These are phyloP conservation scores for Oncorhynchus gorbuscha DNA, from an alignment of 2,113 vertebrate genomes.

Conservation along the genomic window DNA sequence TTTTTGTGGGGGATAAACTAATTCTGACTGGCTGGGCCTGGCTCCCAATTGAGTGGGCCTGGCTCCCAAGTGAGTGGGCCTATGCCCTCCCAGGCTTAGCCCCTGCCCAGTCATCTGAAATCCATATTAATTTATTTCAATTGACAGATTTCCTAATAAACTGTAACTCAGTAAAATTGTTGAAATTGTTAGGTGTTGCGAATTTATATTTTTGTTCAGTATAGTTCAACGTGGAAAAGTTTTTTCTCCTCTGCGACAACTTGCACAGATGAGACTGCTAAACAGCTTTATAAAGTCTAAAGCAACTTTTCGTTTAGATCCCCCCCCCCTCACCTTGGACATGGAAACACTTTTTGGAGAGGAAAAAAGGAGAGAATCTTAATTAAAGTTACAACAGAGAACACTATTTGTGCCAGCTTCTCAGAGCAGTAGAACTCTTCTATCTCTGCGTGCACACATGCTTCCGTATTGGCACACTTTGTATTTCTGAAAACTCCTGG, in stretches of 20 bases:
- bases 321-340: constrained; percentile 66
- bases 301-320: constrained; percentile 72
- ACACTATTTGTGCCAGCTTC: constrained; percentile 69
- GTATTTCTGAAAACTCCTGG: constrained; percentile 75
- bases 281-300: constrained; percentile 64
- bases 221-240: constrained; percentile 60
- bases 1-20: too few relatives aligned
- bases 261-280: constrained; percentile 50
- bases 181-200: too few relatives aligned
- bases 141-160: too few relatives aligned
- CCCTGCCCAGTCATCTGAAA: too few relatives aligned
- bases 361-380: constrained; percentile 15
- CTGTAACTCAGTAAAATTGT: too few relatives aligned
- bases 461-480: constrained; percentile 71
- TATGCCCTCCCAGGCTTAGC: too few relatives aligned
- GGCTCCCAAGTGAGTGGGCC: too few relatives aligned
- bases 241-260: constrained; percentile 56
- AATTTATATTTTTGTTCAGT: too few relatives aligned
- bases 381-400: constrained; percentile 69
- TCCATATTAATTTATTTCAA: too few relatives aligned
- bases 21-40: too few relatives aligned
- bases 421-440: constrained; percentile 70
- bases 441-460: constrained; percentile 74
- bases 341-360: constrained; percentile 59
- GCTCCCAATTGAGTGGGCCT: too few relatives aligned